Evolutionary conservation across 2,797 vertebrate species (phyloP).

Genomic region (Ataeniobius toweri): DNA sequence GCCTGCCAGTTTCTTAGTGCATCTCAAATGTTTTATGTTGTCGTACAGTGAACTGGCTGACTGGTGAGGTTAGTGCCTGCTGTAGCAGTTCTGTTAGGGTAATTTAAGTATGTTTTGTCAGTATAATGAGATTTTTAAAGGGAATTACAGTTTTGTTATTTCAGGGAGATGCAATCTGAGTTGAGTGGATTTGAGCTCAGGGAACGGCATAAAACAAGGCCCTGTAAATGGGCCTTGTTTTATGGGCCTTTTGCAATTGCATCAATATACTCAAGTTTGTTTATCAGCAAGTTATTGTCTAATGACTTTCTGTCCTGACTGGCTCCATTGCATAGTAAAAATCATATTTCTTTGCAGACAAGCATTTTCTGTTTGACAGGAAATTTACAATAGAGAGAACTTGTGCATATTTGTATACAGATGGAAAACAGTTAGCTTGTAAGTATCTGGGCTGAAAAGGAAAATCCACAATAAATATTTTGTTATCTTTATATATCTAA

Average conservation of each 20-base stretch:
- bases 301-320: slow-evolving; percentile 58
- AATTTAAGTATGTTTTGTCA: slow-evolving; percentile 12
- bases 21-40: neutral
- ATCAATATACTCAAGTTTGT: slow-evolving; percentile 32
- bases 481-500: slow-evolving; percentile 52
- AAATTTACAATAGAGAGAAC: slow-evolving; percentile 66
- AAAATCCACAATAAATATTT: slow-evolving; percentile 42
- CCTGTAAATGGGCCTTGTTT: neutral
- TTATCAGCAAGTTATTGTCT: slow-evolving; percentile 41
- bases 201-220: slow-evolving; percentile 31
- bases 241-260: slow-evolving; percentile 30
- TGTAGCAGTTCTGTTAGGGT: slow-evolving; percentile 25
- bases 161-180: slow-evolving; percentile 36
- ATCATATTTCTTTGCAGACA: slow-evolving; percentile 56
- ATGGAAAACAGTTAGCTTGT: slow-evolving; percentile 50
- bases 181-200: slow-evolving; percentile 54
- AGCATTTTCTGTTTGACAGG: slow-evolving; percentile 71
- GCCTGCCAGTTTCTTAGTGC: neutral
- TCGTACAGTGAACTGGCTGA: neutral
- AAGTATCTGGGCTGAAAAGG: slow-evolving; percentile 56
- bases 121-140: slow-evolving; percentile 53
- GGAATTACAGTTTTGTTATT: slow-evolving; percentile 48
- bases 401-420: slow-evolving; percentile 66
- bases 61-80: slow-evolving; percentile 7
- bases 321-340: slow-evolving; percentile 50